Evolutionary conservation across 2,888 invertebrate species (phyloP), one percentile per base, ranked within the genome.

Genomic region (Monochamus alternatus): DNA sequence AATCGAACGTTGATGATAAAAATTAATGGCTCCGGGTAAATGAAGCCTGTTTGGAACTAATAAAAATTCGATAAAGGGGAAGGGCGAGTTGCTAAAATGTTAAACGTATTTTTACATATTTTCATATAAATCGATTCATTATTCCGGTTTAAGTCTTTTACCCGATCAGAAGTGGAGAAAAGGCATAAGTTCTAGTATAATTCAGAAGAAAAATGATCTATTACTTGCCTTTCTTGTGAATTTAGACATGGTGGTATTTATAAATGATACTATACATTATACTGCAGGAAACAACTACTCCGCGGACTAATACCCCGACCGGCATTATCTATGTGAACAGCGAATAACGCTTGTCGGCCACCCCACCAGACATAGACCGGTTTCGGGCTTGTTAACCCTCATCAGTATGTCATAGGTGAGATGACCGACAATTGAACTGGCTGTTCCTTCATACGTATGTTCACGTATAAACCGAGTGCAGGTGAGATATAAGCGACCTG

Each of bases 111-210:
- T 55, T 55, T n/a, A 55, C 55, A 55, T 55, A 55, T 55, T 55
- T 55, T 55, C 55, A 22, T 55, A 55, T 14, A 55, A 55, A 55
- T 55, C 55, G 55, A 22, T 55, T 55, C 22, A 55, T 55, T 55
- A 55, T 55, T 55, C 55, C 55, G n/a, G 55, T 55, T 55, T 55
- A 12, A 9, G 7, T 55, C n/a, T 55, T n/a, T 12, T n/a, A 55
- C n/a, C 22, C 55, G 14, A 55, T 55, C 4, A 9, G 9, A 3
- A 47, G 47, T 9, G 10, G 9, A 47, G 47, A 9, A 10, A 12
- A 12, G 9, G 7, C 2, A 38, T 38, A 38, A 4, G 7, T 47
- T 12, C 9, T 47, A 47, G 9, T 47, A 47, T 47, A 47, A 3
- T 3, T 7, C 3, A 12, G 47, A 47, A 10, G 10, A 47, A 47